Percentiles rank a stretch among this genome's conserved stretches.
Evolutionary conservation across 2,113 vertebrate species (phyloP).

Genomic region (Epinephelus lanceolatus): DNA sequence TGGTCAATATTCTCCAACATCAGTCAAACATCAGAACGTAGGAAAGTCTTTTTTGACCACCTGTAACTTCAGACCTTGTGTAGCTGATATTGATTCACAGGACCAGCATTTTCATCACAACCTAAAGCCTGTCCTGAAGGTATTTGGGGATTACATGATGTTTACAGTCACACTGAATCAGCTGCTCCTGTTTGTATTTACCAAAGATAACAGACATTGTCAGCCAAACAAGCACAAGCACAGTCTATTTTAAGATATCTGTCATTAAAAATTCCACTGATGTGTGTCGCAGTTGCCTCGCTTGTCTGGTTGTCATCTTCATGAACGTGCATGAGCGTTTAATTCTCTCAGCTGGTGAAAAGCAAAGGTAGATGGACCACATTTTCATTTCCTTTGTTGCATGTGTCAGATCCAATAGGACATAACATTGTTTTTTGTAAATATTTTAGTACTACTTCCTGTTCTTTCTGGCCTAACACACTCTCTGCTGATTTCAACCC

Average conservation of each 20-base stretch:
- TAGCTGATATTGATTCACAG: background rate
- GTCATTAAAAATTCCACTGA: slow-evolving; percentile 10
- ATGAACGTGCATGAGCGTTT: background rate
- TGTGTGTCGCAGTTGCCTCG: slow-evolving; percentile 2
- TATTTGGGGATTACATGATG: slow-evolving; percentile 19
- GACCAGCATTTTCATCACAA: background rate
- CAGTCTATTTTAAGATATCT: slow-evolving; percentile 41
- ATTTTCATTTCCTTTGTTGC: slow-evolving; percentile 26
- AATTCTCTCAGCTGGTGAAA: slow-evolving; percentile 17
- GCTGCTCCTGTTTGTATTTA: slow-evolving; percentile 12
- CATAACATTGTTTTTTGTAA: slow-evolving; percentile 11
- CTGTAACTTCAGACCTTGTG: background rate
- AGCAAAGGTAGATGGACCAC: slow-evolving; percentile 6
- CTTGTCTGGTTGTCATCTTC: slow-evolving; percentile 36
- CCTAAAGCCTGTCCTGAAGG: slow-evolving; percentile 1
- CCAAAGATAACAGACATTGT: slow-evolving; percentile 29
- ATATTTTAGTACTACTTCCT: slow-evolving; percentile 44
- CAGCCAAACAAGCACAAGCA: slow-evolving; percentile 25
- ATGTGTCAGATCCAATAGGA: slow-evolving; percentile 38
- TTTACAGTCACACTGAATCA: slow-evolving; percentile 22
- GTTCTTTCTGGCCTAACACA: slow-evolving; percentile 3
- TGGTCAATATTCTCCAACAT: too few species aligned
- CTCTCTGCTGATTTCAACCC: background rate
- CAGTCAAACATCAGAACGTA: too few species aligned
- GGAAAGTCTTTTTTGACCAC: too few species aligned